Percentiles rank a stretch among this genome's conserved stretches.
phyloP scores from a whole-genome alignment of 2,888 invertebrate species.

The Eilema depressum region DNA sequence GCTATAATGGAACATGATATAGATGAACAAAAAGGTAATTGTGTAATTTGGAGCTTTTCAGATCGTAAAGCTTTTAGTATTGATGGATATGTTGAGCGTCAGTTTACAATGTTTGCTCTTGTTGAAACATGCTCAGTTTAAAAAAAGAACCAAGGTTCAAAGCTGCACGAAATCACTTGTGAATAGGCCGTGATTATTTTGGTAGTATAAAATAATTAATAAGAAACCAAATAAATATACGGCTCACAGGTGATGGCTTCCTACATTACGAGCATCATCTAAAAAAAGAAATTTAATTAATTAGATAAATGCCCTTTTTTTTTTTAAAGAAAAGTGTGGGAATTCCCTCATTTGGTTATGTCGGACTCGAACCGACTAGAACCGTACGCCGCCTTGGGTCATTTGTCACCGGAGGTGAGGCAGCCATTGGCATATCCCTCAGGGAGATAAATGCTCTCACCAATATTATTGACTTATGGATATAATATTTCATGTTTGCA shows the following conservation, averaged over 20 bases:
- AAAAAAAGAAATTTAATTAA: too few species aligned
- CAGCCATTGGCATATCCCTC: too few species aligned
- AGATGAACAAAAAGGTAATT: background rate
- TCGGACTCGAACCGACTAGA: too few species aligned
- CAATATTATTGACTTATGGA: background rate
- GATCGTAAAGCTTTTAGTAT: slow-evolving; percentile 11
- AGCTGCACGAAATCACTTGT: background rate
- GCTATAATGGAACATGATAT: background rate
- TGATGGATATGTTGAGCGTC: slow-evolving; percentile 9
- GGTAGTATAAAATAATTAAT: background rate
- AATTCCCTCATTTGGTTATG: too few species aligned
- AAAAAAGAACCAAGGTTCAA: background rate
- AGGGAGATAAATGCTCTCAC: background rate
- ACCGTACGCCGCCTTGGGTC: too few species aligned
- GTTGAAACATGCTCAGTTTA: background rate
- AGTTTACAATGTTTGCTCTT: slow-evolving; percentile 8
- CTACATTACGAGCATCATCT: background rate
- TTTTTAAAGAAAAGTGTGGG: too few species aligned
- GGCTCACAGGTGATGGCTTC: background rate
- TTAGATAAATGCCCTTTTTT: too few species aligned
- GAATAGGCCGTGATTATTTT: background rate
- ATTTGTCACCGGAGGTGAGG: too few species aligned
- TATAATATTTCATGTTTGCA: slow-evolving; percentile 60
- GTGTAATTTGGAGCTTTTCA: slow-evolving; percentile 6
- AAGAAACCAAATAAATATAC: background rate